Base-by-base conservation (phyloP, 1,140 invertebrate species). In the Drosophila nasuta region DNA sequence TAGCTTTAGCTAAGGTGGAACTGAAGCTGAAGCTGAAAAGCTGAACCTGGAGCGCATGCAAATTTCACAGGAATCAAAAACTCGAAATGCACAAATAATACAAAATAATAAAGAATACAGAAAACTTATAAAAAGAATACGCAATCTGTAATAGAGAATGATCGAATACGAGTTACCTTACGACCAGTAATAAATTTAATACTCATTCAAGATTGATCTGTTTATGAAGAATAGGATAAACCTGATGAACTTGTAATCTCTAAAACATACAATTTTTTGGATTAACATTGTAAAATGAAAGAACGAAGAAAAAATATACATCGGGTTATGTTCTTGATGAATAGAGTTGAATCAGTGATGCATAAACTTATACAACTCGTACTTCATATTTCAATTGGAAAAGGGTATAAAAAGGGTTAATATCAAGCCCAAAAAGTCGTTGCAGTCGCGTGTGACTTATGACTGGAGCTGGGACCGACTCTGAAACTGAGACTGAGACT, bases 21-120 rank as follows among this genome's bases (percentile, higher is more conserved):
- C 15, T 38, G 46, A 48, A 56, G 51, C 51, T 74, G 51, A 20
- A 77, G 70, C 6, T 35, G 52, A 15, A 25, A 25, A 17, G 30
- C 30, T 15, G 45, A 46, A 54, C 43, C 41, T 43, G 38, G 46
- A 57, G 48, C 62, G 70, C 75, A 89, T 81, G 85, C 85, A 89
- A 89, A 89, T 89, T 89, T 89, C 85, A 85, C 81, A 85, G 85
- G 85, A 89, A 89, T 89, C 78, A 90, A 89, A 83, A 85, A 70
- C 65, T 48, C 60, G 3, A 77, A 79, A 77, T 75, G 80, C 79
- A 70, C 74, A 89, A 88, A 83, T 78, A 89, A 89, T 88, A 83
- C 83, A 77, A 89, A 89, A 82, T 38, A 74, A 67, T 60, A 59
- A 66, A 67, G 28, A 68, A 67, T 17, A 58, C 17, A 52, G 11